phyloP scores from a whole-genome alignment of 2,113 vertebrate species.

The Neomonachus schauinslandi region DNA sequence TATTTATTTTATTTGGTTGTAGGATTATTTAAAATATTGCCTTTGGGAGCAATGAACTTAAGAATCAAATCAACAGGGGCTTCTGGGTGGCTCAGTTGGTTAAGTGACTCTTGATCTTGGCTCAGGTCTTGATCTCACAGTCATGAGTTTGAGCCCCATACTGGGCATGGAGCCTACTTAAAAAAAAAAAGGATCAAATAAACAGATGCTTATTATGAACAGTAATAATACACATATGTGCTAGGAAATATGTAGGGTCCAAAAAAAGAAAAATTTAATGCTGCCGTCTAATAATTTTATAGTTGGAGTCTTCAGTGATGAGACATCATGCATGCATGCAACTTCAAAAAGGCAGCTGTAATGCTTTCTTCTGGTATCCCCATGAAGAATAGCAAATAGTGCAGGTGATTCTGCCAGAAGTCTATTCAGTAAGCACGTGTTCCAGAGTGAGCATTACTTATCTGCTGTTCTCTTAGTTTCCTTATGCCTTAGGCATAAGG shows the following conservation, averaged over 20 bases:
- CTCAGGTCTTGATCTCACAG: not conserved
- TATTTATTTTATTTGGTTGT: conserved; percentile 15
- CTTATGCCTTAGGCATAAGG: not conserved
- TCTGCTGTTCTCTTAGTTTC: not conserved
- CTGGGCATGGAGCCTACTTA: not conserved
- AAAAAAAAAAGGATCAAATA: not conserved
- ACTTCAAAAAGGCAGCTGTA: not conserved
- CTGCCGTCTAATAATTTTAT: not conserved
- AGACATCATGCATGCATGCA: not conserved
- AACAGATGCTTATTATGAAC: not conserved
- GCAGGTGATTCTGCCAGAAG: not conserved
- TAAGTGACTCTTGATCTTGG: not conserved
- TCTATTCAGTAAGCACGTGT: not conserved
- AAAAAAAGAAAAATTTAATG: not conserved
- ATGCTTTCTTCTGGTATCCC: not conserved
- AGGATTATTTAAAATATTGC: conserved; percentile 38
- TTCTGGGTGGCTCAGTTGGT: not conserved
- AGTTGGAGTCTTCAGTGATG: not conserved
- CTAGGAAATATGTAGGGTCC: not conserved
- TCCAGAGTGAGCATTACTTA: not conserved
- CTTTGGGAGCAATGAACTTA: conserved; percentile 10
- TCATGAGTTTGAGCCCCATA: not conserved
- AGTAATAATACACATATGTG: not conserved
- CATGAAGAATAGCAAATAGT: not conserved
- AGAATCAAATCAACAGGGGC: not conserved